These are phyloP conservation scores for Ammodytes dubius DNA, from an alignment of 2,113 vertebrate genomes.

Conservation along the genomic window DNA sequence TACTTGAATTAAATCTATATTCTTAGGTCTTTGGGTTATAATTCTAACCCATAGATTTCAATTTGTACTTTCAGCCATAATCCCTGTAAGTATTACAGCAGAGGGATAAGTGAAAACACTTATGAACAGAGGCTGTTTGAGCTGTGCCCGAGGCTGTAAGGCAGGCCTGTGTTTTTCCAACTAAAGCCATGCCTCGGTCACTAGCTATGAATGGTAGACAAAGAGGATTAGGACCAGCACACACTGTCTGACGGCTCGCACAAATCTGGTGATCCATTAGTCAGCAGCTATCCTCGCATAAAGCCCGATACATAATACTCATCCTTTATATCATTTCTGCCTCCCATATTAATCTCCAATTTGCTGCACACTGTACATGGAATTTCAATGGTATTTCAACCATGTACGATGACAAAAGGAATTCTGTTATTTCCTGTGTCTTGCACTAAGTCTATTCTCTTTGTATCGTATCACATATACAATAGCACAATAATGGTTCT, in stretches of 20 bases:
- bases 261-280: conserved; percentile 56
- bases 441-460: conserved; percentile 24
- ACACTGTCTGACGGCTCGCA: conserved; percentile 31
- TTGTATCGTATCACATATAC: conserved; percentile 13
- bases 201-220: conserved; percentile 57
- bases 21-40: not conserved
- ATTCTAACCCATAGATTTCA: conserved; percentile 8
- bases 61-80: conserved; percentile 33
- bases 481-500: conserved; percentile 3
- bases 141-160: conserved; percentile 64
- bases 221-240: conserved; percentile 63
- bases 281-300: conserved; percentile 29
- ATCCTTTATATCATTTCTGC: conserved; percentile 38
- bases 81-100: conserved; percentile 27
- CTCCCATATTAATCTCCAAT: conserved; percentile 46
- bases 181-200: conserved; percentile 34
- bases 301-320: conserved; percentile 54
- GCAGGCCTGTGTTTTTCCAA: conserved; percentile 63
- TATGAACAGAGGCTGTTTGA: conserved; percentile 54
- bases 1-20: not conserved
- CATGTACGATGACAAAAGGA: conserved; percentile 66
- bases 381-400: conserved; percentile 70
- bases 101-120: conserved; percentile 51
- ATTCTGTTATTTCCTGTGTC: conserved; percentile 75
- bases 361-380: conserved; percentile 59